Percentiles rank a stretch among this genome's conserved stretches.
Evolutionary conservation across 1,140 invertebrate genomes (phyloP).

Genomic region (Andricus grossulariae): DNA sequence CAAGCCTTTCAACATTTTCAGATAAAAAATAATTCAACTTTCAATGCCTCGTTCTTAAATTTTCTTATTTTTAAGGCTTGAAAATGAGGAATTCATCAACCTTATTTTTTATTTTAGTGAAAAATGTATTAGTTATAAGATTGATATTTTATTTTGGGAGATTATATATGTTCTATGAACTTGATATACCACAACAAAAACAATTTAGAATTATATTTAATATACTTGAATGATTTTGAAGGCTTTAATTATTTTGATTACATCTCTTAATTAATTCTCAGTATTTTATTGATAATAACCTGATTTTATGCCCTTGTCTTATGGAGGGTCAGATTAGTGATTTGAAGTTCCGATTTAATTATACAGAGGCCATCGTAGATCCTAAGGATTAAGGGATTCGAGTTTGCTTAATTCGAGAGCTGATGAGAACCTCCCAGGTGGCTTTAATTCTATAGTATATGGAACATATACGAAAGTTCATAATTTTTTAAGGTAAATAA

Average conservation of each 20-base stretch:
- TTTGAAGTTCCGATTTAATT: slow-evolving; percentile 17
- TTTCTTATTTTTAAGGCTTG: too few species aligned
- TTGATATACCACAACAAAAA: too few species aligned
- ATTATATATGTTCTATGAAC: too few species aligned
- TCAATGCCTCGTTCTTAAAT: too few species aligned
- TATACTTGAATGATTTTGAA: too few species aligned
- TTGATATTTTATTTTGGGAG: too few species aligned
- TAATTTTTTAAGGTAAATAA: background rate
- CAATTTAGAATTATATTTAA: too few species aligned
- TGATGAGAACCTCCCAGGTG: slow-evolving; percentile 2
- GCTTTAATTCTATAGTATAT: background rate
- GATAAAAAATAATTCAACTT: too few species aligned
- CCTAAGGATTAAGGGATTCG: slow-evolving; percentile 5
- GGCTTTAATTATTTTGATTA: background rate
- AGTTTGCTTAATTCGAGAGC: slow-evolving; percentile 9
- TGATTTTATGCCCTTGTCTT: background rate
- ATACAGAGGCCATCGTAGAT: background rate
- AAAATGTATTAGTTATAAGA: too few species aligned
- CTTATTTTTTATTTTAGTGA: too few species aligned
- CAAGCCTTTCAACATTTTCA: too few species aligned
- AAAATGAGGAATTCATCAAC: too few species aligned
- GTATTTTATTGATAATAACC: background rate
- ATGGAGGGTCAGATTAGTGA: background rate
- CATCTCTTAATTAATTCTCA: background rate
- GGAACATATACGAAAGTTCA: background rate